Percentiles rank a stretch among this genome's conserved stretches.
Evolutionary conservation across 2,113 vertebrate genomes (phyloP).

Genomic region (Podilymbus podiceps): DNA sequence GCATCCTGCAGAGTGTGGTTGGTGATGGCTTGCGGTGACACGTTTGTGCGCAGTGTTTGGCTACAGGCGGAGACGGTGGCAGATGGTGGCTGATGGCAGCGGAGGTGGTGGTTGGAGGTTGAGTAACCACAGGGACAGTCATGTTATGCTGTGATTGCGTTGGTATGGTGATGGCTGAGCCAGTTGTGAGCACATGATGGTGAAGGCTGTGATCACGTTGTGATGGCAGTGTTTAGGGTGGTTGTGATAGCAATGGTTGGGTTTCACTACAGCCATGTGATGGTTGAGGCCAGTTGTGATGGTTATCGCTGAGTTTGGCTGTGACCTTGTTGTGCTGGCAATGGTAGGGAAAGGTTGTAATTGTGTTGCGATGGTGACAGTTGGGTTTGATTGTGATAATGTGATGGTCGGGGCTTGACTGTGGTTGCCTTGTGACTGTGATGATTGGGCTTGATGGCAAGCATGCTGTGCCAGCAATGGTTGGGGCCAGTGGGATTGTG

Average conservation of each 20-base stretch:
- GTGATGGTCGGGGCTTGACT: neutral
- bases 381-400: neutral
- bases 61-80: neutral
- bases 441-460: neutral
- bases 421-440: neutral
- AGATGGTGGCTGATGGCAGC: neutral
- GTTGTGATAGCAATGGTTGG: neutral
- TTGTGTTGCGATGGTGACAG: fast-evolving
- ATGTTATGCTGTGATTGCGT: neutral
- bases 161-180: neutral
- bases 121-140: neutral
- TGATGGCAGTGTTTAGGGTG: too few relatives aligned
- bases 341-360: neutral
- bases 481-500: neutral
- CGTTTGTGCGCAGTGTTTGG: neutral
- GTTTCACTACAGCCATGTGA: neutral
- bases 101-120: neutral
- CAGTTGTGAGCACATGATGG: fast-evolving
- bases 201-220: neutral
- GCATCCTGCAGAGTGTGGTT: fast-evolving
- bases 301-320: neutral
- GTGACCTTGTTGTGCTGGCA: too few relatives aligned
- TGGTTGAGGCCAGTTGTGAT: too few relatives aligned
- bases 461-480: neutral
- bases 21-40: fast-evolving